phyloP scores from a whole-genome alignment of 2,888 invertebrate genomes.

The Slavum lentiscoides region DNA sequence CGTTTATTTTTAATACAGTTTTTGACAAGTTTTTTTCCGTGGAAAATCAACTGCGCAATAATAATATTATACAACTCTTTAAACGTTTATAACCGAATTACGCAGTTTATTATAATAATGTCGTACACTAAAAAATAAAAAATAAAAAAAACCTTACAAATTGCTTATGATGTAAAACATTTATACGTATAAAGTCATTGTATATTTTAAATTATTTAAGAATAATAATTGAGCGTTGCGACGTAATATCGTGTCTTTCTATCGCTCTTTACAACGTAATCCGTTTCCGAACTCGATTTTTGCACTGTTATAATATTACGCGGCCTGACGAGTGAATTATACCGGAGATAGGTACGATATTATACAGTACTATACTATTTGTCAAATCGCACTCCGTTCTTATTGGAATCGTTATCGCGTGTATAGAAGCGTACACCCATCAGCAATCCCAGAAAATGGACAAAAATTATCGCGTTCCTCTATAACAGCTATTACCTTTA shows the following conservation, averaged over 20 bases:
- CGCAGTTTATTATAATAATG: not conserved
- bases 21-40: not conserved
- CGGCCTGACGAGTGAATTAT: too few species aligned
- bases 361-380: not conserved
- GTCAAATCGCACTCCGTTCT: not conserved
- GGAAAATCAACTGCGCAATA: not conserved
- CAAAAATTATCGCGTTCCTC: not conserved
- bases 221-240: too few species aligned
- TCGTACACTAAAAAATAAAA: too few species aligned
- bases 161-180: too few species aligned
- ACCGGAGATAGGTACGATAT: too few species aligned
- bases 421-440: not conserved
- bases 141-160: too few species aligned
- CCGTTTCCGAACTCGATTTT: not conserved
- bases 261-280: not conserved
- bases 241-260: not conserved
- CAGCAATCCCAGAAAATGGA: not conserved
- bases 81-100: not conserved
- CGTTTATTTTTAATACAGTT: constrained; percentile 9
- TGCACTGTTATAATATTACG: not conserved
- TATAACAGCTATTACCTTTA: constrained; percentile 3
- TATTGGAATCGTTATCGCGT: not conserved
- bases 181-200: too few species aligned
- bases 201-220: too few species aligned
- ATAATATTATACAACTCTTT: not conserved